Evolutionary conservation across 2,888 invertebrate species (phyloP).

Genomic region (Biston betularia): DNA sequence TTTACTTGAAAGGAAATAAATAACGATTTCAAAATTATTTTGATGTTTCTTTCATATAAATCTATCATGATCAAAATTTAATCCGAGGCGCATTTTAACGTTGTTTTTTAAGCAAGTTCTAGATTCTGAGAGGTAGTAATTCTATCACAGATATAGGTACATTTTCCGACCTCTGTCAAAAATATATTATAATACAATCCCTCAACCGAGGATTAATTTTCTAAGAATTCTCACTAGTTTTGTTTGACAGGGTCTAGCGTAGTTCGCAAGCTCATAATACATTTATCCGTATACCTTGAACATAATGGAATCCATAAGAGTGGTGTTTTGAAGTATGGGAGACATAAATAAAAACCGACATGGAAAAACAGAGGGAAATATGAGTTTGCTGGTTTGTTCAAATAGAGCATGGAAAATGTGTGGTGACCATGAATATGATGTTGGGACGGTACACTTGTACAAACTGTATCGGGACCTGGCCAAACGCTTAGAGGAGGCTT

Average conservation of each 20-base stretch:
- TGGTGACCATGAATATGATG: conserved; percentile 18
- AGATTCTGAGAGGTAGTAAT: too few species aligned
- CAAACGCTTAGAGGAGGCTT: too few species aligned
- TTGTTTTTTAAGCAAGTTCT: too few species aligned
- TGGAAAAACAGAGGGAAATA: conserved; percentile 33
- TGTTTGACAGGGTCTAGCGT: neutral
- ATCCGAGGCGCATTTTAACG: too few species aligned
- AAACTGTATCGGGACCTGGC: too few species aligned
- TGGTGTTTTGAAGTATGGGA: conserved; percentile 30
- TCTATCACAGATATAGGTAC: too few species aligned
- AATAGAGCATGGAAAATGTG: conserved; percentile 22
- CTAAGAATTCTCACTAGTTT: neutral
- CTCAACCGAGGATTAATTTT: neutral
- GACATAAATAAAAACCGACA: conserved; percentile 39
- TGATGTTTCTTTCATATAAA: too few species aligned
- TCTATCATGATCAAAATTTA: too few species aligned
- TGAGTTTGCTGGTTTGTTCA: conserved; percentile 28
- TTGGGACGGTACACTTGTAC: neutral
- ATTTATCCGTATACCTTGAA: neutral
- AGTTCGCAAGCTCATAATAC: neutral
- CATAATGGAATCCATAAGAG: conserved; percentile 25
- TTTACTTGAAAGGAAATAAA: conserved; percentile 19
- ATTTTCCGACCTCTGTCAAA: neutral
- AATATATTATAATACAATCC: neutral
- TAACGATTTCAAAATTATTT: conserved; percentile 18